A percentile compares a stretch with the other conserved stretches of the same genome.
Conservation (phyloP, 2,797 vertebrate species). For the Takifugu ocellatus region DNA sequence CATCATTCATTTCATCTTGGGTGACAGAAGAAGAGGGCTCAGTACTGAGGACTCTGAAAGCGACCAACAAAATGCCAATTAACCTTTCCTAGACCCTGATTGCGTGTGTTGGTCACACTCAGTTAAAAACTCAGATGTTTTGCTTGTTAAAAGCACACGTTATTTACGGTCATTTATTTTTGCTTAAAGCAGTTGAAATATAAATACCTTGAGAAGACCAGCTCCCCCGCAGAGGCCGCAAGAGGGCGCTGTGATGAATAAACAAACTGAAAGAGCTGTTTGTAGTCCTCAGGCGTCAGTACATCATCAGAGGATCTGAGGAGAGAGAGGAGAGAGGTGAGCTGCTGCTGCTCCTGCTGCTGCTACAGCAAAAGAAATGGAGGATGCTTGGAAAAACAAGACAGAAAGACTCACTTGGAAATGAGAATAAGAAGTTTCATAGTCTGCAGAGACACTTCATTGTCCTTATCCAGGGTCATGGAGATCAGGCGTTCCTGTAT, state of each 20-base stretch:
- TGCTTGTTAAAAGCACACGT: no score
- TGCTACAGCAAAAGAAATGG: not conserved
- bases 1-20: slow-evolving; percentile 49
- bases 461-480: slow-evolving; percentile 92
- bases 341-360: not conserved
- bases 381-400: not conserved
- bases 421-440: slow-evolving; percentile 88
- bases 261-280: slow-evolving; percentile 83
- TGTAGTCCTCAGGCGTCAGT: slow-evolving; percentile 79
- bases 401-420: slow-evolving; percentile 80
- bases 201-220: slow-evolving; percentile 82
- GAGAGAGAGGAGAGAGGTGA: slow-evolving; percentile 1
- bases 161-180: not conserved
- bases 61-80: not conserved
- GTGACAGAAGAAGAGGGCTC: slow-evolving; percentile 42
- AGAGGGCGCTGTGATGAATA: slow-evolving; percentile 87
- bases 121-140: no score
- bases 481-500: slow-evolving; percentile 87
- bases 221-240: slow-evolving; percentile 84
- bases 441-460: slow-evolving; percentile 88
- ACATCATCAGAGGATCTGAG: slow-evolving; percentile 81
- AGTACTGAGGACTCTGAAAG: slow-evolving; percentile 73
- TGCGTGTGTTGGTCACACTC: no score
- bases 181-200: not conserved
- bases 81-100: no score